Evolutionary conservation across 2,797 vertebrate genomes (phyloP), one percentile per base, ranked within the genome.

Genomic region (Acipenser ruthenus): DNA sequence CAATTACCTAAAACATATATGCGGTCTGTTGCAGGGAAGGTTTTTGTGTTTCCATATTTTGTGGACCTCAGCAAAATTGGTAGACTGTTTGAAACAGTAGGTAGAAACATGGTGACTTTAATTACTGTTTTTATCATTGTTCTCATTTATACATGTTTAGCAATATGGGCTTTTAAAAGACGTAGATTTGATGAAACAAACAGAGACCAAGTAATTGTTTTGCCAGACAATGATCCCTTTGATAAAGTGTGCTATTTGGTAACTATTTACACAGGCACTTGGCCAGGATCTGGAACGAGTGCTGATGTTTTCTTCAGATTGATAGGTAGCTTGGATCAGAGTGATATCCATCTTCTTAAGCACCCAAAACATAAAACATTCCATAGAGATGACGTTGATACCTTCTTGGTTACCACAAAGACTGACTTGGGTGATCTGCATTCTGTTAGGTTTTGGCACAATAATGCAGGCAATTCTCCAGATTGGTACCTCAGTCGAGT

Each of bases 401-500:
- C 74, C 6, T 89, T 90, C 68, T 77, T 89, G 1, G 11, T 90
- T 12, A 83, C 81, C 0, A 77, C 81, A 0, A 52, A 51, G 9
- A 56, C 23, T 10, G 73, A 81, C 48, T 2, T 89, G 59, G 88
- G 87, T 62, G 79, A 85, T 10, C 65, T 89, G 63, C 65, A 4
- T 8, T 70, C 78, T 49, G 12, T 90, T 56, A 82, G 51, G 0
- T 50, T 84, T n/a, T 87, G 85, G 82, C 84, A 87, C 48, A 79
- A 78, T 66, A 82, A 83, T 0, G 65, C 67, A 1, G 78, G 79
- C 9, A 5, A 1, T 1, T 69, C 71, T 1, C 76, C 86, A 4
- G 11, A 55, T 5, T 90, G 86, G 87, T 89, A 82, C 60, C 18
- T 90, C 63, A 89, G 88, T 69, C 74, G 86, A 68, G 68, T 81